These are phyloP conservation scores for Ailuropoda melanoleuca DNA, from an alignment of 2,113 vertebrate species.

Conservation along the genomic window DNA sequence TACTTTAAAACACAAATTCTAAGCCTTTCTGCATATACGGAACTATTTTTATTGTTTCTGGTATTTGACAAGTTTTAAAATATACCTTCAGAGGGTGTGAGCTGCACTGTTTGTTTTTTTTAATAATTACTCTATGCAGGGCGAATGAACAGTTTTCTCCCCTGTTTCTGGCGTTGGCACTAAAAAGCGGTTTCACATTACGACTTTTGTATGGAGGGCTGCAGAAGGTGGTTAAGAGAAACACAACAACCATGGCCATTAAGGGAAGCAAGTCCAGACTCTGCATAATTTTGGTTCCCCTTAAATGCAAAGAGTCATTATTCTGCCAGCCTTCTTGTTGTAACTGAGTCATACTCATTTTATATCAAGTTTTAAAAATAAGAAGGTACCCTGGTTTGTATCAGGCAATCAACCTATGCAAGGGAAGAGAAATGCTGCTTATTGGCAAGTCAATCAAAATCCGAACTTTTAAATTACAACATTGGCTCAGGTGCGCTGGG, in stretches of 20 bases:
- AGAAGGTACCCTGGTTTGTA: background rate
- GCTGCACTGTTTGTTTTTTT: background rate
- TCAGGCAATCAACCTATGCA: background rate
- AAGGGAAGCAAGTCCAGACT: background rate
- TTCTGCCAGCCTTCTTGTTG: background rate
- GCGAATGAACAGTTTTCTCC: background rate
- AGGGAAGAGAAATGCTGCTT: background rate
- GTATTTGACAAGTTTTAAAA: background rate
- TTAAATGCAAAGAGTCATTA: background rate
- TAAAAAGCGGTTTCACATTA: conserved; percentile 31
- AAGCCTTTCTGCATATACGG: background rate
- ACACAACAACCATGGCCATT: background rate
- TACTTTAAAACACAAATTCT: background rate
- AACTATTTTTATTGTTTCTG: background rate
- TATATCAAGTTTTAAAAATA: background rate
- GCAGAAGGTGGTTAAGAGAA: background rate
- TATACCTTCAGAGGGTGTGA: background rate
- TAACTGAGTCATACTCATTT: background rate
- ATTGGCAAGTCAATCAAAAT: background rate
- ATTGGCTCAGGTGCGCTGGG: background rate
- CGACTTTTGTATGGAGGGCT: background rate
- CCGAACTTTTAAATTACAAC: background rate
- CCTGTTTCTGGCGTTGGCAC: background rate
- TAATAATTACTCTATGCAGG: background rate
- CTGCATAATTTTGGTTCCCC: background rate